Evolutionary conservation across 2,113 vertebrate genomes (phyloP).

Genomic region (Pedionomus torquatus): DNA sequence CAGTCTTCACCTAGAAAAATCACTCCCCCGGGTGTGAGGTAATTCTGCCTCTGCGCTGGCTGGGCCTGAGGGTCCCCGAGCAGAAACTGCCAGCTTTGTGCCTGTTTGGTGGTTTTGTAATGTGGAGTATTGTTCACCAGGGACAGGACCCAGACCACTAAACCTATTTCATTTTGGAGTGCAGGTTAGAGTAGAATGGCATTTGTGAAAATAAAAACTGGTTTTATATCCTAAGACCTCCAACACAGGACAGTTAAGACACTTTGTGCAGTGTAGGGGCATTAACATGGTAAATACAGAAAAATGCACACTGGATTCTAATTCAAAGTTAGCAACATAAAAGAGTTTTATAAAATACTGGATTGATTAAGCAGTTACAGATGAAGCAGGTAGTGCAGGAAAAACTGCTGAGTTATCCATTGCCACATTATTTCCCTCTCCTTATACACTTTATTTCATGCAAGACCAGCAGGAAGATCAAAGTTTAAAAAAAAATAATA

Average conservation of each 20-base stretch:
- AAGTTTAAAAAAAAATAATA: background rate
- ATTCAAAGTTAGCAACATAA: background rate
- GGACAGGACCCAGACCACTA: background rate
- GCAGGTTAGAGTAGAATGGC: background rate
- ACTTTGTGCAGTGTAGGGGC: background rate
- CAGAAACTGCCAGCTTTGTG: background rate
- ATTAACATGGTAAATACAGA: background rate
- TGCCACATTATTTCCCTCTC: background rate
- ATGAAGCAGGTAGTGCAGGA: background rate
- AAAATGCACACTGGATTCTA: background rate
- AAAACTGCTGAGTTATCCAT: background rate
- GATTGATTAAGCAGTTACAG: background rate
- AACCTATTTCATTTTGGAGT: background rate
- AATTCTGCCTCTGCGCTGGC: background rate
- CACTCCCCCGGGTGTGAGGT: background rate
- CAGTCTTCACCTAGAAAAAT: conserved; percentile 5
- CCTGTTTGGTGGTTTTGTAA: background rate
- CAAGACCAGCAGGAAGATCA: background rate
- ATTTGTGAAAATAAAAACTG: background rate
- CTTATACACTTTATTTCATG: background rate
- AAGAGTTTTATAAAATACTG: background rate
- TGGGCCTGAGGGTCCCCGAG: background rate
- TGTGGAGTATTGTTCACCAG: background rate
- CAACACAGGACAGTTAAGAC: background rate
- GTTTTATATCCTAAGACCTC: background rate